Evolutionary conservation across 1,140 invertebrate species (phyloP).

Genomic region (Lanistes nyassanus): DNA sequence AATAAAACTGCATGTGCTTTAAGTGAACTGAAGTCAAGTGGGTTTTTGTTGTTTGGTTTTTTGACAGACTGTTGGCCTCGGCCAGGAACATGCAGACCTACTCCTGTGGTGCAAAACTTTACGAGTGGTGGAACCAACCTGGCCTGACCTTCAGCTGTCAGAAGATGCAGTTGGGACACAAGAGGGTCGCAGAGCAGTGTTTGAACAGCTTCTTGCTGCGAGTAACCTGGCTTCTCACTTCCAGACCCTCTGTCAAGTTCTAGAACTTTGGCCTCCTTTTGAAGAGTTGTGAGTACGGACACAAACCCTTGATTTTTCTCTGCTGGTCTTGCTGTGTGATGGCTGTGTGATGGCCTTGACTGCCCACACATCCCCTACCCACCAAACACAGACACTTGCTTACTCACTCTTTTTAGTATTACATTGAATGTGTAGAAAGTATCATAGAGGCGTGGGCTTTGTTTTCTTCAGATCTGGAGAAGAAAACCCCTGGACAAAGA

Average conservation of each 20-base stretch:
- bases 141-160: slow-evolving; percentile 32
- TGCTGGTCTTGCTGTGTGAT: neutral
- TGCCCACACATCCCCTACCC: too few relatives aligned
- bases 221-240: slow-evolving; percentile 34
- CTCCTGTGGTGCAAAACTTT: slow-evolving; percentile 15
- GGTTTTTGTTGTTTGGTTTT: too few relatives aligned
- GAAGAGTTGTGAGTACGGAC: slow-evolving; percentile 15
- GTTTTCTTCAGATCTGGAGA: slow-evolving; percentile 3
- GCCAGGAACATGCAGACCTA: slow-evolving; percentile 6
- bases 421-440: neutral
- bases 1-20: too few relatives aligned
- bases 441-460: too few relatives aligned
- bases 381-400: neutral
- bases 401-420: neutral
- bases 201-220: slow-evolving; percentile 34
- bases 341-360: too few relatives aligned
- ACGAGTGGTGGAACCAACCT: neutral
- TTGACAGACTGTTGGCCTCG: slow-evolving; percentile 14
- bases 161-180: slow-evolving; percentile 39
- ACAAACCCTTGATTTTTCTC: too few relatives aligned
- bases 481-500: slow-evolving; percentile 14
- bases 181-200: slow-evolving; percentile 32
- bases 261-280: slow-evolving; percentile 48
- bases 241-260: slow-evolving; percentile 39
- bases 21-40: too few relatives aligned